These are phyloP conservation scores for Nesidiocoris tenuis DNA, from an alignment of 2,888 invertebrate species.

Conservation along the genomic window DNA sequence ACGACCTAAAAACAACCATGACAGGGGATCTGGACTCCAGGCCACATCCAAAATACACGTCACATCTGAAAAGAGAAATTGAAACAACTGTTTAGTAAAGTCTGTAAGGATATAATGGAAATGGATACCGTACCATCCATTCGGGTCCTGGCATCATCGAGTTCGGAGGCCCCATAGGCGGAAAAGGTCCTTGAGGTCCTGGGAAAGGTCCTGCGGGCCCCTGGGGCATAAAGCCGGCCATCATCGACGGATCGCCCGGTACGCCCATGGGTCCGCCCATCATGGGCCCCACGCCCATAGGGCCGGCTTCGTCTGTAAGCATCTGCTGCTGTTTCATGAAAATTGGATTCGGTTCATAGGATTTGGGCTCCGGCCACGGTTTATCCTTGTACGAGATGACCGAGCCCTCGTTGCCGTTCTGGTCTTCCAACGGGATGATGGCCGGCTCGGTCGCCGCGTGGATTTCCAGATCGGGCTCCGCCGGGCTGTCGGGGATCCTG, in stretches of 20 bases:
- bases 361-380: slow-evolving; percentile 77
- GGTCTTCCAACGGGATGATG: slow-evolving; percentile 84
- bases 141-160: slow-evolving; percentile 43
- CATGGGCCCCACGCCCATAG: slow-evolving; percentile 50
- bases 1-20: not conserved
- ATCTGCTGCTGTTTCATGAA: not conserved
- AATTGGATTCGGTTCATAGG: slow-evolving; percentile 40
- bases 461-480: slow-evolving; percentile 83
- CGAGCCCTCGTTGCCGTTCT: slow-evolving; percentile 77
- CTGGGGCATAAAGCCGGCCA: slow-evolving; percentile 50
- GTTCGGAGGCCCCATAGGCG: slow-evolving; percentile 46
- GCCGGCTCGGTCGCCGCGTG: slow-evolving; percentile 74
- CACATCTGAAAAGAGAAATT: not conserved
- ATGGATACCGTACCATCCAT: slow-evolving; percentile 45
- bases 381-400: slow-evolving; percentile 73
- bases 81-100: not conserved
- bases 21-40: not conserved
- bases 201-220: slow-evolving; percentile 43
- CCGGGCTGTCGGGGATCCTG: slow-evolving; percentile 79
- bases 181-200: slow-evolving; percentile 16
- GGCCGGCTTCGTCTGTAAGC: not conserved
- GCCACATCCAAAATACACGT: not conserved
- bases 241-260: slow-evolving; percentile 28
- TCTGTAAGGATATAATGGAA: not conserved
- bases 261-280: not conserved